Evolutionary conservation across 2,113 vertebrate genomes (phyloP).

Genomic region (Pituophis catenifer): DNA sequence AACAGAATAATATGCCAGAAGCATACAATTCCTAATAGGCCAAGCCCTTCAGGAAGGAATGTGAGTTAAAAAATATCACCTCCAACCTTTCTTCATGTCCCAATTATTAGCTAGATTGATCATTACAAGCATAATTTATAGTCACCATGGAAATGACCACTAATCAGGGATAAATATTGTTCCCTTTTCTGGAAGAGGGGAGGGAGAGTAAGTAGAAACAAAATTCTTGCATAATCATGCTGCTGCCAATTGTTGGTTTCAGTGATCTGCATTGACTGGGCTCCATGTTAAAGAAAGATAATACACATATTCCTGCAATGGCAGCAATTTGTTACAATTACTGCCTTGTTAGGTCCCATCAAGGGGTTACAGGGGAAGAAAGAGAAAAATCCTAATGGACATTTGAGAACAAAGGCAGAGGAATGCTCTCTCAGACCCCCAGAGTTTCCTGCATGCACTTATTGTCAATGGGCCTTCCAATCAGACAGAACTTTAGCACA

Average conservation of each 20-base stretch:
- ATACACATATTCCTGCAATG: conserved; percentile 41
- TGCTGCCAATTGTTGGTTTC: conserved; percentile 62
- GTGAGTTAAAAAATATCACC: conserved; percentile 21
- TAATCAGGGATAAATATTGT: conserved; percentile 31
- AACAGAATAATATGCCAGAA: not conserved
- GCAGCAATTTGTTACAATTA: conserved; percentile 14
- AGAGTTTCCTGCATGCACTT: not conserved
- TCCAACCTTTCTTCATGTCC: not conserved
- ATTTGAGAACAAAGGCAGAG: conserved; percentile 17
- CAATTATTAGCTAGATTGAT: conserved; percentile 50
- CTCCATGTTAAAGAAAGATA: conserved; percentile 47
- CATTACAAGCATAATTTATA: conserved; percentile 61
- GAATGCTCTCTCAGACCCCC: conserved; percentile 3
- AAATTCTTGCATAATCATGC: conserved; percentile 59
- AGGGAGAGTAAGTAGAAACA: conserved; percentile 45
- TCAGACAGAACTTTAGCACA: not conserved
- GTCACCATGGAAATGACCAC: conserved; percentile 3
- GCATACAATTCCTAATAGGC: not conserved
- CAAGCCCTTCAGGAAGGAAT: not conserved
- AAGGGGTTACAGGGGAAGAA: conserved; percentile 25
- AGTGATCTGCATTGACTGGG: conserved; percentile 71
- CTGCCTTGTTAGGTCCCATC: conserved; percentile 21
- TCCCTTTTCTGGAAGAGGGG: conserved; percentile 55
- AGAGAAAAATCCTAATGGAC: conserved; percentile 53
- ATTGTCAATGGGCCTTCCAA: not conserved